Evolutionary conservation across 2,888 invertebrate genomes (phyloP).

Genomic region (Latrodectus elegans): DNA sequence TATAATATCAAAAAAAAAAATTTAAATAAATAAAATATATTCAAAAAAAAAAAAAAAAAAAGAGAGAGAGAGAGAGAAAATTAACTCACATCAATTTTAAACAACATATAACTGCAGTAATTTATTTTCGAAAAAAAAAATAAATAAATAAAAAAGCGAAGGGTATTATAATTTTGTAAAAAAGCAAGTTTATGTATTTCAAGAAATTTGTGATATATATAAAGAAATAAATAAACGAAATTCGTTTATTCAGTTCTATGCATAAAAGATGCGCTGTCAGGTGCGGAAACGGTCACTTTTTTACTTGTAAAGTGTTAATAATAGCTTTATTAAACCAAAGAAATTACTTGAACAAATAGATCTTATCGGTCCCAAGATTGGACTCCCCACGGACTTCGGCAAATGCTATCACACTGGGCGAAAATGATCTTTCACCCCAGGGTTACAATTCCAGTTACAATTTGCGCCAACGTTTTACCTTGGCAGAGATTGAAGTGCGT

Average conservation of each 20-base stretch:
- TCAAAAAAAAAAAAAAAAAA: too few relatives aligned
- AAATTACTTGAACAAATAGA: slow-evolving; percentile 69
- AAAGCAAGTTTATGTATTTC: neutral
- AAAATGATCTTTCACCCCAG: slow-evolving; percentile 10
- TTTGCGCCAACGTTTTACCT: neutral
- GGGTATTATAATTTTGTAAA: neutral
- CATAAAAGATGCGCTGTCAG: slow-evolving; percentile 54
- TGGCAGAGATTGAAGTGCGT: too few relatives aligned
- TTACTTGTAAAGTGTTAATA: slow-evolving; percentile 67
- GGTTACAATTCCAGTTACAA: slow-evolving; percentile 21
- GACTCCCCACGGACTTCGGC: slow-evolving; percentile 45
- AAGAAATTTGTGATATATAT: neutral
- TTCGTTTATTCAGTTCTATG: neutral
- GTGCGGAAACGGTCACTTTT: slow-evolving; percentile 56
- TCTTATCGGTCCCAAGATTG: slow-evolving; percentile 40
- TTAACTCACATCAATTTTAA: too few relatives aligned
- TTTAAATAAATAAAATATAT: too few relatives aligned
- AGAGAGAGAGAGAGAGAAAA: too few relatives aligned
- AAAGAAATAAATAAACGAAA: neutral
- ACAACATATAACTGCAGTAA: too few relatives aligned
- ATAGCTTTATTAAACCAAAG: slow-evolving; percentile 67
- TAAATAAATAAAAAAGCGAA: too few relatives aligned
- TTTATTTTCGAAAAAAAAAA: too few relatives aligned
- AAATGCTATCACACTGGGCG: slow-evolving; percentile 36
- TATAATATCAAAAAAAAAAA: too few relatives aligned